These are phyloP conservation scores for Varanus komodoensis DNA, from an alignment of 2,113 vertebrate species.

Conservation along the genomic window DNA sequence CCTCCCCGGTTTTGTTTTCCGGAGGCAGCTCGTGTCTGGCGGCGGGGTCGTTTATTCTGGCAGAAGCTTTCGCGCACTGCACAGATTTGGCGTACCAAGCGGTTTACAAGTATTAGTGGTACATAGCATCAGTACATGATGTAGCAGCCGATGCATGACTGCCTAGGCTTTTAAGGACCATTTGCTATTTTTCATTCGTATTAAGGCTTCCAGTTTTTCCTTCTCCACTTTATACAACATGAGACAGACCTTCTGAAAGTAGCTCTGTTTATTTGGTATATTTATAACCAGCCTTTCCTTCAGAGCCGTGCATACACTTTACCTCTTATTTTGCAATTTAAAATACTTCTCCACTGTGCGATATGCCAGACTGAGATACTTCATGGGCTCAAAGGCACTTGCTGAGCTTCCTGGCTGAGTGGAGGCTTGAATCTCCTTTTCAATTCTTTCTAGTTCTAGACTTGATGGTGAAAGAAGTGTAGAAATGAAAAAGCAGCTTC, in stretches of 20 bases:
- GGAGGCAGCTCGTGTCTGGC: too few species aligned
- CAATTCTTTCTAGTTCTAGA: not conserved
- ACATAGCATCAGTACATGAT: not conserved
- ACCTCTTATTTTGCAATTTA: not conserved
- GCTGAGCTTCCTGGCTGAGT: not conserved
- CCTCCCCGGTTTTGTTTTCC: not conserved
- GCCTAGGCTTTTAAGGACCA: not conserved
- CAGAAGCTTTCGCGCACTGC: too few species aligned
- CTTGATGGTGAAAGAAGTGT: not conserved
- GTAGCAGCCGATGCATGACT: not conserved
- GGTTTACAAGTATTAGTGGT: too few species aligned
- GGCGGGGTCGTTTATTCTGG: too few species aligned
- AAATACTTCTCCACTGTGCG: not conserved
- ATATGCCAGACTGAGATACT: not conserved
- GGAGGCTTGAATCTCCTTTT: not conserved
- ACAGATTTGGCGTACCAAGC: too few species aligned
- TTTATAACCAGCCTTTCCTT: not conserved
- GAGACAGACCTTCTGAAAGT: not conserved
- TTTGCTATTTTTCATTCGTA: not conserved
- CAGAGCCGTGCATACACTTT: not conserved
- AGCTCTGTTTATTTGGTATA: not conserved
- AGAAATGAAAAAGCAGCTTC: not conserved
- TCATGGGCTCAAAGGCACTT: not conserved
- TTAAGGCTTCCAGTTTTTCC: too few species aligned
- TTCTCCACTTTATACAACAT: too few species aligned